These are phyloP conservation scores for Caenorhabditis japonica DNA, from an alignment of 2,888 invertebrate species.

Conservation along the genomic window DNA sequence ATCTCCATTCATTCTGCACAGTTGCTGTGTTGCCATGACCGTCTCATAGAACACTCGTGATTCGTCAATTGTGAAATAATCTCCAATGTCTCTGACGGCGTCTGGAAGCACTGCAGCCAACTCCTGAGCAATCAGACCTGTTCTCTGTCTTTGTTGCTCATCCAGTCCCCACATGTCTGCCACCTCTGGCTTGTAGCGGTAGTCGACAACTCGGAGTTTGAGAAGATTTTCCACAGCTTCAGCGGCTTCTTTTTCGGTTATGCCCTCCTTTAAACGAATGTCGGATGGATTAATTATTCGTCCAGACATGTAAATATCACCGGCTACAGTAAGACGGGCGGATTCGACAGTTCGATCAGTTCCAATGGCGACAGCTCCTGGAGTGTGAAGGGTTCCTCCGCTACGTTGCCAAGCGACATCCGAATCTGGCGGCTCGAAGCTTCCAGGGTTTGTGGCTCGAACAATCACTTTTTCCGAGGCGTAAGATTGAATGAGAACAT, in stretches of 20 bases:
- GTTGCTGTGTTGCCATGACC: conserved; percentile 95
- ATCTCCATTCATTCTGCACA: conserved; percentile 94
- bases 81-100: conserved; percentile 90
- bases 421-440: conserved; percentile 90
- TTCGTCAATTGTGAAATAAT: conserved; percentile 96
- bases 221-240: conserved; percentile 92
- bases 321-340: conserved; percentile 89
- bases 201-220: conserved; percentile 90
- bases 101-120: conserved; percentile 83
- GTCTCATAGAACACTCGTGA: conserved; percentile 99
- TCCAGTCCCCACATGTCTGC: conserved; percentile 88
- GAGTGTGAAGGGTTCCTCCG: conserved; percentile 85
- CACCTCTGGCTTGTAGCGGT: conserved; percentile 84
- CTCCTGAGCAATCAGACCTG: conserved; percentile 84
- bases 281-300: conserved; percentile 91
- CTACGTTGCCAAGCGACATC: conserved; percentile 95
- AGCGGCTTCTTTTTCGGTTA: conserved; percentile 87
- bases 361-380: conserved; percentile 92
- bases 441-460: conserved; percentile 95
- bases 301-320: conserved; percentile 92
- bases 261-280: conserved; percentile 90
- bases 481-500: conserved; percentile 82
- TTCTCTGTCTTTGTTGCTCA: conserved; percentile 81
- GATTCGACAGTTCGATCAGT: conserved; percentile 88
- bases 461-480: conserved; percentile 97